Conservation (phyloP, 1,140 invertebrate species). For the Aphis craccivora region DNA sequence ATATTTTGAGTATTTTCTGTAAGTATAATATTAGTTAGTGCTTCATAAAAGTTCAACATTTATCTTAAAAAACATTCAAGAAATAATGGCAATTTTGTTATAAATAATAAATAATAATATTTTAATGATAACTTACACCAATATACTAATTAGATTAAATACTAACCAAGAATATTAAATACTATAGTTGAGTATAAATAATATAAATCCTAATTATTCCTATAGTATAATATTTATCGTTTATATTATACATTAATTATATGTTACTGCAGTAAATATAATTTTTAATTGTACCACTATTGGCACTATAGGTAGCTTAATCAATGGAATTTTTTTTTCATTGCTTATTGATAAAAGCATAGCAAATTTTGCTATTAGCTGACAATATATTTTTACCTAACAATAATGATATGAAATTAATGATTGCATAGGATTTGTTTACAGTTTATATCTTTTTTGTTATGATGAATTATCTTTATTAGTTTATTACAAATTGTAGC, state of each 20-base stretch:
- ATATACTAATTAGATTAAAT: not conserved
- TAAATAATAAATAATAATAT: not conserved
- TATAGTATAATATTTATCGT: too few relatives aligned
- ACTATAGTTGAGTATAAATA: not conserved
- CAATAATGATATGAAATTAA: not conserved
- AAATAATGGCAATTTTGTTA: not conserved
- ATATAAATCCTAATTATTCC: too few relatives aligned
- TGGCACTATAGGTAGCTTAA: too few relatives aligned
- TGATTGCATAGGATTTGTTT: not conserved
- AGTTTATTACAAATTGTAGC: not conserved
- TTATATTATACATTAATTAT: too few relatives aligned
- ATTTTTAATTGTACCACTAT: too few relatives aligned
- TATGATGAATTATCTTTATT: not conserved
- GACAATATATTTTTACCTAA: not conserved
- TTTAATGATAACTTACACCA: not conserved
- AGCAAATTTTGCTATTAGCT: not conserved
- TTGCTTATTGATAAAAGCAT: not conserved
- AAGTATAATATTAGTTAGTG: conserved; percentile 5
- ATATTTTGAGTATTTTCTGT: not conserved
- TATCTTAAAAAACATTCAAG: not conserved
- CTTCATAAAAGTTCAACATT: not conserved
- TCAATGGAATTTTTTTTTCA: too few relatives aligned
- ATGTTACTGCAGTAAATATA: too few relatives aligned
- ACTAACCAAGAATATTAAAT: not conserved
- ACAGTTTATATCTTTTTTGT: not conserved